phyloP scores from a whole-genome alignment of 2,797 vertebrate genomes.

The Heteromormyrus szaboi region DNA sequence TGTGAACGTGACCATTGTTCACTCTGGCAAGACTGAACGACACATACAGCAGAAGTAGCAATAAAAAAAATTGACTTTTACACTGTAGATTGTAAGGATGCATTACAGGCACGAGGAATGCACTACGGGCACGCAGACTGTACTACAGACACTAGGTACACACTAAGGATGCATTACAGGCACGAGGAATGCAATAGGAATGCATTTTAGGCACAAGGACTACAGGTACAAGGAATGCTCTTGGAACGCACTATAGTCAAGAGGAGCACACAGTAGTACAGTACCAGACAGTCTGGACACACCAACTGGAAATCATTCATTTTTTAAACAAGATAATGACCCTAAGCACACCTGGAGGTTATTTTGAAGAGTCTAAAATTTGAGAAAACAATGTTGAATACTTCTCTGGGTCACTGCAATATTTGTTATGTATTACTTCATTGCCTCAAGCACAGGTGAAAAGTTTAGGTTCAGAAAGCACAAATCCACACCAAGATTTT shows the following conservation, averaged over 20 bases:
- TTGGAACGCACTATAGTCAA: background rate
- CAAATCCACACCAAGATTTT: background rate
- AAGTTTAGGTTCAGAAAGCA: background rate
- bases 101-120: background rate
- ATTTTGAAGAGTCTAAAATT: background rate
- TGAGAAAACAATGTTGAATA: background rate
- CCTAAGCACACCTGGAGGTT: background rate
- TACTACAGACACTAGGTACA: too few relatives aligned
- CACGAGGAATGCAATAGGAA: background rate
- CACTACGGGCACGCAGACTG: background rate
- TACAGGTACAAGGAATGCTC: background rate
- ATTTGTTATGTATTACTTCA: background rate
- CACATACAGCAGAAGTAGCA: background rate
- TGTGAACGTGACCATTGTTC: background rate
- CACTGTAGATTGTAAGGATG: background rate
- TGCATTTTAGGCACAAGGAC: background rate
- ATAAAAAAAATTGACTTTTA: background rate
- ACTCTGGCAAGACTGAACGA: background rate
- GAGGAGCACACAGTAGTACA: background rate
- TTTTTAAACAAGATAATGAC: background rate
- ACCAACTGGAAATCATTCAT: background rate
- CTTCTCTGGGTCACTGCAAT: background rate
- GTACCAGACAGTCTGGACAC: background rate
- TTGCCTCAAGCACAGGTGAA: background rate
- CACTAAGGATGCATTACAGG: background rate